Percentiles rank a stretch among this genome's conserved stretches.
These are phyloP conservation scores for Menidia menidia DNA, from an alignment of 2,797 vertebrate genomes.

Conservation along the genomic window DNA sequence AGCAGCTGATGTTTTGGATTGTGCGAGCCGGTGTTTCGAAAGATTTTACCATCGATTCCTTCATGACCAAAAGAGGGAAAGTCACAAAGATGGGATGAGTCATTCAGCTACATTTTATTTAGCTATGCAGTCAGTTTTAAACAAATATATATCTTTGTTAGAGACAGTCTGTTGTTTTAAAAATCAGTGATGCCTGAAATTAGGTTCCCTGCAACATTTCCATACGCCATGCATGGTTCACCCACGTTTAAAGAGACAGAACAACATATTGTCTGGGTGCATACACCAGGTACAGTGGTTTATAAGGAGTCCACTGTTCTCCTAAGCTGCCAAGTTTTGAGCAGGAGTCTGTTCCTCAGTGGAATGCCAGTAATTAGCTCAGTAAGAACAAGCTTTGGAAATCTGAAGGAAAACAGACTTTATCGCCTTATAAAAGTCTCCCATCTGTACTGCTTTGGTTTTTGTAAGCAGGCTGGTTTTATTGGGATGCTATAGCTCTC, in stretches of 20 bases:
- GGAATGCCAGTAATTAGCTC: conserved; percentile 85
- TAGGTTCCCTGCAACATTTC: conserved; percentile 32
- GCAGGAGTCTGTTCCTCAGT: conserved; percentile 63
- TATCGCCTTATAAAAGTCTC: conserved; percentile 66
- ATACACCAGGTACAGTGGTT: conserved; percentile 43
- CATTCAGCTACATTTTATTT: conserved; percentile 4
- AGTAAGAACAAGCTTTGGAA: conserved; percentile 82
- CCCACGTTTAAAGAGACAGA: conserved; percentile 50
- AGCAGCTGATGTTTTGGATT: conserved; percentile 27
- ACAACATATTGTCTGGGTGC: conserved; percentile 64
- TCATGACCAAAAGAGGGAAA: conserved; percentile 19
- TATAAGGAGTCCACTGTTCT: conserved; percentile 79
- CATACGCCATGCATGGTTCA: conserved; percentile 50
- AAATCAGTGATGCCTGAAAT: conserved; percentile 14
- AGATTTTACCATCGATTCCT: conserved; percentile 7
- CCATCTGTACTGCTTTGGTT: conserved; percentile 36
- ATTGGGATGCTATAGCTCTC: conserved; percentile 33
- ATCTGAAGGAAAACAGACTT: conserved; percentile 75
- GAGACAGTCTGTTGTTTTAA: background rate
- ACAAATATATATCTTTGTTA: background rate
- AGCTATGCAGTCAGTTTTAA: background rate
- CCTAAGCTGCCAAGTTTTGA: conserved; percentile 63
- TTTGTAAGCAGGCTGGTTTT: conserved; percentile 26
- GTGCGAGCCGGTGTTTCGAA: conserved; percentile 4
- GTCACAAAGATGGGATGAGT: conserved; percentile 1